A percentile compares a stretch with the other conserved stretches of the same genome.
phyloP scores from a whole-genome alignment of 2,888 invertebrate species.

The Catocala sponsa region DNA sequence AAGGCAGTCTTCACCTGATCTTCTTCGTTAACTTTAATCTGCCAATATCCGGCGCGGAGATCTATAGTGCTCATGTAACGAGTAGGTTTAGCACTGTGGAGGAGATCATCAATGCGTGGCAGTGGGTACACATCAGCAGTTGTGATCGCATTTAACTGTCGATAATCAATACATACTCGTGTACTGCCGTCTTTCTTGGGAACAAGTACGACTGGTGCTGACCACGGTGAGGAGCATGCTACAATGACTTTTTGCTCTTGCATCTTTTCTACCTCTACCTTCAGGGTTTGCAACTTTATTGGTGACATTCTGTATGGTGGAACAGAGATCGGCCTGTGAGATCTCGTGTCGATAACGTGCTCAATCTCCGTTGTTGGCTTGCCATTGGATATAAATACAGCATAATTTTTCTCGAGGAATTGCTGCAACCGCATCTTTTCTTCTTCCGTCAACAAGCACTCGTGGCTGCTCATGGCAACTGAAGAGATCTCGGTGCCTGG shows the following conservation, averaged over 20 bases:
- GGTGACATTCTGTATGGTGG: slow-evolving; percentile 3
- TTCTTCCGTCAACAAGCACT: not conserved
- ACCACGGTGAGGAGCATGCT: slow-evolving; percentile 56
- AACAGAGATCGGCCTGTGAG: slow-evolving; percentile 13
- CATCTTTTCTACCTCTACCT: slow-evolving; percentile 55
- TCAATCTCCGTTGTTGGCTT: slow-evolving; percentile 1
- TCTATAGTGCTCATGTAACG: slow-evolving; percentile 51
- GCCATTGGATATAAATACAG: not conserved
- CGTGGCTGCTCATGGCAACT: not conserved
- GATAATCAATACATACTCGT: slow-evolving; percentile 63
- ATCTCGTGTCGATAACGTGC: slow-evolving; percentile 10
- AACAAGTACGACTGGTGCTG: slow-evolving; percentile 62
- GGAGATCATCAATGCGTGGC: slow-evolving; percentile 62
- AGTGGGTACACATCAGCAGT: slow-evolving; percentile 59
- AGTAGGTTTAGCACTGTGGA: slow-evolving; percentile 48
- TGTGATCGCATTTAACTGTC: slow-evolving; percentile 46
- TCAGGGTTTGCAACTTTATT: slow-evolving; percentile 24
- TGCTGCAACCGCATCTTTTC: too few species aligned
- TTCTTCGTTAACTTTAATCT: slow-evolving; percentile 45
- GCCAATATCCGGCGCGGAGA: slow-evolving; percentile 52
- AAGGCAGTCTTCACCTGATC: slow-evolving; percentile 57
- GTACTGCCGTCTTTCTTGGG: slow-evolving; percentile 56
- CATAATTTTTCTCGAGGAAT: not conserved
- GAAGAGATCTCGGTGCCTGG: not conserved
- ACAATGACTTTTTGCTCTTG: slow-evolving; percentile 57